phyloP scores from a whole-genome alignment of 1,140 invertebrate genomes.

The Diorhabda elongata region DNA sequence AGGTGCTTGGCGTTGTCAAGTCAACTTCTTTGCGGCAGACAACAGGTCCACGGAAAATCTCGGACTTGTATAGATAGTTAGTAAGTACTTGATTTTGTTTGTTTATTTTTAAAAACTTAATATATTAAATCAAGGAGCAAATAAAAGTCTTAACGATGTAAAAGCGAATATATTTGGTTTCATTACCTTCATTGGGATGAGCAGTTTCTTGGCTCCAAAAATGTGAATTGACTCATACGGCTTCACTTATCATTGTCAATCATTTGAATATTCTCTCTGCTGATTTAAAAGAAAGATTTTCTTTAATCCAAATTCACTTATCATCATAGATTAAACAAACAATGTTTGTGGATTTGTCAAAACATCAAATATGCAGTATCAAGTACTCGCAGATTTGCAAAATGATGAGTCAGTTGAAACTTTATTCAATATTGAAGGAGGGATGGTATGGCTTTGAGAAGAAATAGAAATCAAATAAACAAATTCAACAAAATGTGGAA shows the following conservation, averaged over 20 bases:
- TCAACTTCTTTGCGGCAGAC: no score
- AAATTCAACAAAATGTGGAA: slow-evolving; percentile 14
- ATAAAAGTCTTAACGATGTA: no score
- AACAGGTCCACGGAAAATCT: no score
- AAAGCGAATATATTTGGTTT: no score
- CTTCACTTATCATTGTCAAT: not conserved
- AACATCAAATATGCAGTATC: slow-evolving; percentile 3
- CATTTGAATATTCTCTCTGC: not conserved
- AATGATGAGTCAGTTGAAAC: slow-evolving; percentile 7
- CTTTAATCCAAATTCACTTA: not conserved
- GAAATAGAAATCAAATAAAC: slow-evolving; percentile 16
- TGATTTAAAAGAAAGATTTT: not conserved
- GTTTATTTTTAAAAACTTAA: no score
- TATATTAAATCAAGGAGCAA: no score
- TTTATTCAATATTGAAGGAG: not conserved
- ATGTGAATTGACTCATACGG: not conserved
- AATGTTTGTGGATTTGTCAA: slow-evolving; percentile 22
- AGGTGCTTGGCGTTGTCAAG: no score
- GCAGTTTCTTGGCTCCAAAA: not conserved
- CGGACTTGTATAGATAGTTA: no score
- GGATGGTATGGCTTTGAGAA: slow-evolving; percentile 5
- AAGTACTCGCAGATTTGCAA: slow-evolving; percentile 5
- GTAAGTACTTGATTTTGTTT: no score
- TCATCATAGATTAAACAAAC: not conserved
- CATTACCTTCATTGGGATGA: no score